Evolutionary conservation across 2,888 invertebrate genomes (phyloP).

Genomic region (Amphimallon solstitiale): DNA sequence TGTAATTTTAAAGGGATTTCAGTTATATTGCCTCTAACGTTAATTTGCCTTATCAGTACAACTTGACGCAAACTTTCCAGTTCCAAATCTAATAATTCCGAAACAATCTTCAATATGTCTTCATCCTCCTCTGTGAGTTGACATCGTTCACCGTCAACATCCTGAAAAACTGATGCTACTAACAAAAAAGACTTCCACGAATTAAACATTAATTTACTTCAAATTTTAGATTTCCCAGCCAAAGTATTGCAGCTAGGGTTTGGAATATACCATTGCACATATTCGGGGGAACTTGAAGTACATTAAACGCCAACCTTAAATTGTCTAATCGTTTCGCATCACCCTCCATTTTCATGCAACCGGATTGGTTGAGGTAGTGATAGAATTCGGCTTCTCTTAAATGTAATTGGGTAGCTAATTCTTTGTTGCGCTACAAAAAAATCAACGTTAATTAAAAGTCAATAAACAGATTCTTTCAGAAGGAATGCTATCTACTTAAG

Average conservation of each 20-base stretch:
- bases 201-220: slow-evolving; percentile 64
- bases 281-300: slow-evolving; percentile 84
- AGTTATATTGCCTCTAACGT: slow-evolving; percentile 91
- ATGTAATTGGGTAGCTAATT: slow-evolving; percentile 78
- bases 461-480: no score
- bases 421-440: slow-evolving; percentile 71
- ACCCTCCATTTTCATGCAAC: slow-evolving; percentile 75
- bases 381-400: slow-evolving; percentile 80
- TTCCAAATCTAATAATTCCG: slow-evolving; percentile 78
- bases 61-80: slow-evolving; percentile 81
- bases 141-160: slow-evolving; percentile 88
- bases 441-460: no score
- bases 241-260: slow-evolving; percentile 87
- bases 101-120: slow-evolving; percentile 78
- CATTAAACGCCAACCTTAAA: slow-evolving; percentile 87
- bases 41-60: slow-evolving; percentile 83
- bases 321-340: slow-evolving; percentile 82
- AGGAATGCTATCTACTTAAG: no score
- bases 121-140: slow-evolving; percentile 77
- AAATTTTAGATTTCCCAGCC: slow-evolving; percentile 90
- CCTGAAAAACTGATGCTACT: slow-evolving; percentile 62
- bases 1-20: slow-evolving; percentile 89
- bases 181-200: slow-evolving; percentile 13
- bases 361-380: slow-evolving; percentile 85
- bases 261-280: slow-evolving; percentile 92